Percentiles rank a stretch among this genome's conserved stretches.
These are phyloP conservation scores for Melanotaenia trifasciata DNA, from an alignment of 2,797 vertebrate genomes.

Conservation along the genomic window DNA sequence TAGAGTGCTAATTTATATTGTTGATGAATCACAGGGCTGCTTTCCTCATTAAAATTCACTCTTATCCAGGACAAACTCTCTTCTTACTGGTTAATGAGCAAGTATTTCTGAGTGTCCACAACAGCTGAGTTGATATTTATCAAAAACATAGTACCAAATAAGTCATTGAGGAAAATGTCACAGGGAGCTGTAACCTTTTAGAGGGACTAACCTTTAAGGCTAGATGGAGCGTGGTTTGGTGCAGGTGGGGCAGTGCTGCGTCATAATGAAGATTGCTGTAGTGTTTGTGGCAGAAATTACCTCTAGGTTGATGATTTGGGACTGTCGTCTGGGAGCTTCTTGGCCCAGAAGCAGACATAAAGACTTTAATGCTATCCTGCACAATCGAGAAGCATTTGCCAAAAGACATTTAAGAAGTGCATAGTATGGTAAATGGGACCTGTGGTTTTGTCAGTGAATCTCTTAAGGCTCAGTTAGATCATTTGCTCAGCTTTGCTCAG, in stretches of 20 bases:
- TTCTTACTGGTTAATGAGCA: constrained; percentile 43
- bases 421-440: constrained; percentile 21
- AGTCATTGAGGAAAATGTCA: constrained; percentile 79
- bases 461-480: constrained; percentile 21
- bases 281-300: constrained; percentile 66
- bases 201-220: constrained; percentile 70
- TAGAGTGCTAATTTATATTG: constrained; percentile 23
- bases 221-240: constrained; percentile 56
- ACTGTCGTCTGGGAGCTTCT: constrained; percentile 28
- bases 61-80: constrained; percentile 32
- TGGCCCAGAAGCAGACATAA: constrained; percentile 13
- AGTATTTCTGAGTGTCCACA: constrained; percentile 48
- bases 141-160: constrained; percentile 63
- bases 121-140: constrained; percentile 65
- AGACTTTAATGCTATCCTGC: not conserved
- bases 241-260: constrained; percentile 37
- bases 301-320: constrained; percentile 63
- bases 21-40: constrained; percentile 26
- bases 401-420: not conserved
- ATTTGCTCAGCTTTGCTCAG: constrained; percentile 53
- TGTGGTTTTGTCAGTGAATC: constrained; percentile 42
- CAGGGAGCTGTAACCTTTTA: constrained; percentile 72
- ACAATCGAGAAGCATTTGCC: not conserved
- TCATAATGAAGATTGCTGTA: constrained; percentile 51
- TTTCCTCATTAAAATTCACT: constrained; percentile 38